Evolutionary conservation across 1,140 invertebrate species (phyloP), one percentile per base, ranked within the genome.

Genomic region (Vanessa tameamea): DNA sequence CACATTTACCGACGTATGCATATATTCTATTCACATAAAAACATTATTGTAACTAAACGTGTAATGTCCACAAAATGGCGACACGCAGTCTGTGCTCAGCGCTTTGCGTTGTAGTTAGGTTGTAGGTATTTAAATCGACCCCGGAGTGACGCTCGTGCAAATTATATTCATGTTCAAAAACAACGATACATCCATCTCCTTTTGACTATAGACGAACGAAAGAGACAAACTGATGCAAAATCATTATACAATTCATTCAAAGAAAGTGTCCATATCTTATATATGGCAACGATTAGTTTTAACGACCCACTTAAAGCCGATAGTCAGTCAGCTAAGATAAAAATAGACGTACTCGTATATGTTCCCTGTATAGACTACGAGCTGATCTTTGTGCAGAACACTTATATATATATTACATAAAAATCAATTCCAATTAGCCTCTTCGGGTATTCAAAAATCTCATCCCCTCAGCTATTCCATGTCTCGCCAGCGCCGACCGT

Each of bases 41-140:
- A 20, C 55, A 16, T 43, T 43, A 43, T 43, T 43, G 9, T 43
- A 43, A 9, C 37, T 16, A 15, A 16, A 59, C 23, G 23, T 59
- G 14, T 6, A n/a, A 12, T 5, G 14, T 51, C 14, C 13, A 20
- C 50, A 43, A 67, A 23, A 67, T 53, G 65, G 65, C 65, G 65
- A 47, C 65, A 48, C 65, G 65, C 65, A 37, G 65, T 55, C 65
- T 67, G 47, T 50, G 55, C 23, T 26, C 55, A 23, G 20, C 23
- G 48, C 26, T 50, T 53, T 26, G 48, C 65, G 53, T 67, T 67
- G 48, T 53, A 31, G n/a, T n/a, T n/a, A n/a, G n/a, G n/a, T n/a
- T n/a, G n/a, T 43, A 43, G 37, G 37, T 66, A 66, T 66, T 66
- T 51, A 51, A 66, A 53, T 66, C 51, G 64, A 20, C 65, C 15